Conservation (phyloP, 1,140 invertebrate genomes). For the Amyelois transitella region DNA sequence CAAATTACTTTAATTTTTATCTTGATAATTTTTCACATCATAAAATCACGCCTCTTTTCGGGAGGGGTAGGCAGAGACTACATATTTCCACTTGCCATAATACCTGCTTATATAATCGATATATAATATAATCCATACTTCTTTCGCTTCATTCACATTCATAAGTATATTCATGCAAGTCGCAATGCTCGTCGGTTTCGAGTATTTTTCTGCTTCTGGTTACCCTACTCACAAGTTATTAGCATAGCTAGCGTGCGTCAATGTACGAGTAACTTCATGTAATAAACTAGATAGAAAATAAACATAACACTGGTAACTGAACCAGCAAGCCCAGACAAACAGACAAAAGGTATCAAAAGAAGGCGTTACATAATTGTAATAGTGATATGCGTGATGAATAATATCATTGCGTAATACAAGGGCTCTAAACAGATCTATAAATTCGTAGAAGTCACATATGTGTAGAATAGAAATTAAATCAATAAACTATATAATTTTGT, state of each 20-base stretch:
- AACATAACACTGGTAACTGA: conserved; percentile 29
- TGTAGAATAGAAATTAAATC: conserved; percentile 3
- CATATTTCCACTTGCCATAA: too few species aligned
- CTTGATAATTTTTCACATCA: too few species aligned
- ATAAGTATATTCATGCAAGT: too few species aligned
- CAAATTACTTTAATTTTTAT: too few species aligned
- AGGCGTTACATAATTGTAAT: conserved; percentile 41
- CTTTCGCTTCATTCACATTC: too few species aligned
- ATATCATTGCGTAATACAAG: conserved; percentile 33
- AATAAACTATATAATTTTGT: too few species aligned
- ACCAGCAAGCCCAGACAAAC: conserved; percentile 21
- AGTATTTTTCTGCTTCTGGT: not conserved
- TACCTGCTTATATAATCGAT: too few species aligned
- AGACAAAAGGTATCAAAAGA: conserved; percentile 47
- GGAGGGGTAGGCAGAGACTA: too few species aligned
- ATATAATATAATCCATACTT: too few species aligned
- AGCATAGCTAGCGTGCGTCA: conserved; percentile 32
- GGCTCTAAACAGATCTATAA: conserved; percentile 16
- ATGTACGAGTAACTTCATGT: conserved; percentile 19
- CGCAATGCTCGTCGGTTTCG: too few species aligned
- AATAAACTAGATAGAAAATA: conserved; percentile 33
- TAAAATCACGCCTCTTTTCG: too few species aligned
- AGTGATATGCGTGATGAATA: conserved; percentile 30
- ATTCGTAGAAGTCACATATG: conserved; percentile 2
- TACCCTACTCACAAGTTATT: conserved; percentile 24